Evolutionary conservation across 2,113 vertebrate species (phyloP).

Genomic region (Sorex fumeus): DNA sequence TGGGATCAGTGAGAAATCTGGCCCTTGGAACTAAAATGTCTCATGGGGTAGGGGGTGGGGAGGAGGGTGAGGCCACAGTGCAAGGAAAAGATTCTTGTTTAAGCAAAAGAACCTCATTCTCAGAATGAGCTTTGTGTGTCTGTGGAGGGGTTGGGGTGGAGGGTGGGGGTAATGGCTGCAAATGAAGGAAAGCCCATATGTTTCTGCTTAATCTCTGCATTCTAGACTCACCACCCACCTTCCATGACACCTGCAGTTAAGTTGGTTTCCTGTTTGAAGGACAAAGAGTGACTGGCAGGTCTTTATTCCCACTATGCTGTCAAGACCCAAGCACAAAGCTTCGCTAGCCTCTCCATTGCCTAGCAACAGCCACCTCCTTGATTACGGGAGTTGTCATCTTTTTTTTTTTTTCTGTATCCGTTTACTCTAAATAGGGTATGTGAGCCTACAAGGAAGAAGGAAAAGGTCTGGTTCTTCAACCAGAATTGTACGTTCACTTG

Average conservation of each 20-base stretch:
- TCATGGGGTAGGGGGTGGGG: background rate
- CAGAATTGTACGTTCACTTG: conserved; percentile 18
- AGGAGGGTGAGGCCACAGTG: background rate
- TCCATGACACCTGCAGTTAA: background rate
- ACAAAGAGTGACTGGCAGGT: conserved; percentile 58
- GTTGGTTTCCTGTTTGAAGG: background rate
- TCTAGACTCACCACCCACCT: background rate
- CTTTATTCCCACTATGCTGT: conserved; percentile 48
- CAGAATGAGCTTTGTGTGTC: background rate
- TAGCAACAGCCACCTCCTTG: conserved; percentile 76
- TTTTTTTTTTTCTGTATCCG: conserved; percentile 2
- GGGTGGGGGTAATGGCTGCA: background rate
- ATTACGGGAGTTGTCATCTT: conserved; percentile 62
- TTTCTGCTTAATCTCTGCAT: background rate
- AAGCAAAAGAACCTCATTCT: background rate
- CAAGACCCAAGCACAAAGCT: conserved; percentile 69
- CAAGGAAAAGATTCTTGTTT: background rate
- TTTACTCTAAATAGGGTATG: conserved; percentile 53
- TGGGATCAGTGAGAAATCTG: background rate
- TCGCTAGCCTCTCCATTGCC: conserved; percentile 67
- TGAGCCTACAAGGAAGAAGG: background rate
- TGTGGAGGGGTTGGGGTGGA: background rate
- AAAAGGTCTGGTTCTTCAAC: background rate
- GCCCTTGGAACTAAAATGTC: background rate
- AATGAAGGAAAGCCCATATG: background rate